A percentile compares a stretch with the other conserved stretches of the same genome.
Conservation (phyloP, 2,888 invertebrate genomes). For the Chrysolina americana region DNA sequence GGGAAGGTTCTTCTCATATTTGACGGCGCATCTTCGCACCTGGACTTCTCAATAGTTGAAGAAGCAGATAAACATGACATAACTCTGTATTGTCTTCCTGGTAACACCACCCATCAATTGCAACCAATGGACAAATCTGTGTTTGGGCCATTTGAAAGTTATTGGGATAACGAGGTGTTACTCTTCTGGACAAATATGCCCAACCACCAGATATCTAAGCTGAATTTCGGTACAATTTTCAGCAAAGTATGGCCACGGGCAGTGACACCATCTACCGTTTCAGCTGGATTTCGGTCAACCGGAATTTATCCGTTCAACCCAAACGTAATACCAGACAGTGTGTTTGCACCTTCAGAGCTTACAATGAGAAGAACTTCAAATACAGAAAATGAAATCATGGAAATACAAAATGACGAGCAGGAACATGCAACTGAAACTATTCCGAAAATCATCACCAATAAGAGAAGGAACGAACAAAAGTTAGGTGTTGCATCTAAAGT, state of each 20-base stretch:
- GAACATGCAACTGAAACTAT: too few species aligned
- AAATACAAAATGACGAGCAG: too few species aligned
- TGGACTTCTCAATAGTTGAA: conserved; percentile 20
- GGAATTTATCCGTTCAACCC: too few species aligned
- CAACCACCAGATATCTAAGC: neutral
- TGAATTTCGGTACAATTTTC: neutral
- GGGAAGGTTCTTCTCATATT: conserved; percentile 26
- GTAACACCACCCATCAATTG: neutral
- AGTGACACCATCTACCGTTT: neutral
- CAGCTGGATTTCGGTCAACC: too few species aligned
- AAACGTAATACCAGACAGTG: too few species aligned
- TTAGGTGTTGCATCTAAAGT: too few species aligned
- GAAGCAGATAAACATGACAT: conserved; percentile 23
- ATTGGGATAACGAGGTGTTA: neutral
- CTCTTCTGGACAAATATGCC: neutral
- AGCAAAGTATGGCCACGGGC: neutral
- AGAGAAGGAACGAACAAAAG: too few species aligned
- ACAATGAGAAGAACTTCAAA: conserved; percentile 1
- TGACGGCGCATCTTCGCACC: conserved; percentile 28
- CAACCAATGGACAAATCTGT: neutral
- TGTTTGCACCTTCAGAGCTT: neutral
- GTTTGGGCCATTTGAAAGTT: neutral
- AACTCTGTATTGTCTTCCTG: conserved; percentile 15
- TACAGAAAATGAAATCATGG: neutral
- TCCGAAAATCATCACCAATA: too few species aligned